Evolutionary conservation across 2,113 vertebrate genomes (phyloP).

Genomic region (Peromyscus maniculatus): DNA sequence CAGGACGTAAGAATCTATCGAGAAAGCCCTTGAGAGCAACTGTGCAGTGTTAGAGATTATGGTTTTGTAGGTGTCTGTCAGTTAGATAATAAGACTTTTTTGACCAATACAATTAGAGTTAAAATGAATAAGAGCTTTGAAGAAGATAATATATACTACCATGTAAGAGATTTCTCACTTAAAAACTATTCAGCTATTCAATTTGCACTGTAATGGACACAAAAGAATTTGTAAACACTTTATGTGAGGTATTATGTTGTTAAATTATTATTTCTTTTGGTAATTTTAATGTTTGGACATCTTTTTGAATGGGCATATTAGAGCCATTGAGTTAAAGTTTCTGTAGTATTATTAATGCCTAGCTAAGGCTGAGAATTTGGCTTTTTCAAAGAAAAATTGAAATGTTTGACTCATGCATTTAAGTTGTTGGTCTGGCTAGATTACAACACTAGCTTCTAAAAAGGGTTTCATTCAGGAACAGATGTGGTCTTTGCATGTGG

Average conservation of each 20-base stretch:
- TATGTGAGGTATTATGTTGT: neutral
- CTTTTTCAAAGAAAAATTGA: neutral
- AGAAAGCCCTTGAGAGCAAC: neutral
- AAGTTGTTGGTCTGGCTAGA: neutral
- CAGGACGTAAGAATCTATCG: neutral
- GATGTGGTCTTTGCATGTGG: neutral
- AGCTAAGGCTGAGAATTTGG: conserved; percentile 34
- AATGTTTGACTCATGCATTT: neutral
- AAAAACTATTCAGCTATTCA: conserved; percentile 29
- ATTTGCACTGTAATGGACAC: conserved; percentile 13
- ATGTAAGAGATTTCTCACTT: conserved; percentile 26
- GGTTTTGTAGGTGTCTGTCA: neutral
- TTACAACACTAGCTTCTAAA: conserved; percentile 21
- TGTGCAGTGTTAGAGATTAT: neutral
- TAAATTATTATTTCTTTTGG: neutral
- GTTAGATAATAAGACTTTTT: neutral
- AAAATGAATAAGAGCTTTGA: conserved; percentile 44
- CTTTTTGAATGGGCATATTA: neutral
- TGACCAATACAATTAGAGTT: conserved; percentile 10
- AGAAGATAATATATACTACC: conserved; percentile 13
- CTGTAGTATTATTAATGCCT: neutral
- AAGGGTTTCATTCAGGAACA: neutral
- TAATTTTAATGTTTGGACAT: neutral
- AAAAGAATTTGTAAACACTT: conserved; percentile 38
- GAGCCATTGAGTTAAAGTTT: neutral